phyloP scores from a whole-genome alignment of 2,888 invertebrate species.

The Crepidodera aurea region DNA sequence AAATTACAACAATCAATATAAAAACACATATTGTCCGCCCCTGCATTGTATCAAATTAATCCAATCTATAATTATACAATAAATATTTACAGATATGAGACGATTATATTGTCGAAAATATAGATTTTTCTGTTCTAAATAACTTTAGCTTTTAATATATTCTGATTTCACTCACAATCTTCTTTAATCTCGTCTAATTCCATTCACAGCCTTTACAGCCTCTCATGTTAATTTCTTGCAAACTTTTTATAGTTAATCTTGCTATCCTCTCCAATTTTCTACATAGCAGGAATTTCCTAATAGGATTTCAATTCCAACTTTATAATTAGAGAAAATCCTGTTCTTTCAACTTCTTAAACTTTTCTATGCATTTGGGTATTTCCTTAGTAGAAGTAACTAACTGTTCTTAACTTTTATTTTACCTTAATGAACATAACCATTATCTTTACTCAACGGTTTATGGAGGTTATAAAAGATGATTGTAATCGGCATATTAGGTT shows the following conservation, averaged over 20 bases:
- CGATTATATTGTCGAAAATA: too few species aligned
- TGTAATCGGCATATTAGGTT: too few species aligned
- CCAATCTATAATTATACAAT: too few species aligned
- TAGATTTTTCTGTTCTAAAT: too few species aligned
- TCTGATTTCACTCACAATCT: too few species aligned
- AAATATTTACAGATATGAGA: too few species aligned
- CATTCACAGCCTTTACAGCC: slow-evolving; percentile 14
- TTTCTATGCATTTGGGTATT: slow-evolving; percentile 11
- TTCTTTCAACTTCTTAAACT: slow-evolving; percentile 26
- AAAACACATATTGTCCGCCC: too few species aligned
- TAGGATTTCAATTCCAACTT: slow-evolving; percentile 33
- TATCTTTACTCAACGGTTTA: neutral
- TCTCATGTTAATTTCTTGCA: slow-evolving; percentile 22
- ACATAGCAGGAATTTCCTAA: slow-evolving; percentile 24
- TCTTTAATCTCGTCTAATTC: slow-evolving; percentile 14
- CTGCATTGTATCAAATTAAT: too few species aligned
- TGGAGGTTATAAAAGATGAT: neutral
- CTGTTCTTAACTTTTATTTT: slow-evolving; percentile 3
- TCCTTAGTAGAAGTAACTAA: neutral
- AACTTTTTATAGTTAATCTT: slow-evolving; percentile 27
- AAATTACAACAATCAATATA: too few species aligned
- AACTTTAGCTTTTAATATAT: too few species aligned
- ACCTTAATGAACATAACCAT: slow-evolving; percentile 7
- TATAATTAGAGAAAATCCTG: slow-evolving; percentile 30
- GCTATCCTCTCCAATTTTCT: slow-evolving; percentile 24